Base-by-base conservation (phyloP, 2,888 invertebrate genomes). In the Drosophila nr. perissopoda region DNA sequence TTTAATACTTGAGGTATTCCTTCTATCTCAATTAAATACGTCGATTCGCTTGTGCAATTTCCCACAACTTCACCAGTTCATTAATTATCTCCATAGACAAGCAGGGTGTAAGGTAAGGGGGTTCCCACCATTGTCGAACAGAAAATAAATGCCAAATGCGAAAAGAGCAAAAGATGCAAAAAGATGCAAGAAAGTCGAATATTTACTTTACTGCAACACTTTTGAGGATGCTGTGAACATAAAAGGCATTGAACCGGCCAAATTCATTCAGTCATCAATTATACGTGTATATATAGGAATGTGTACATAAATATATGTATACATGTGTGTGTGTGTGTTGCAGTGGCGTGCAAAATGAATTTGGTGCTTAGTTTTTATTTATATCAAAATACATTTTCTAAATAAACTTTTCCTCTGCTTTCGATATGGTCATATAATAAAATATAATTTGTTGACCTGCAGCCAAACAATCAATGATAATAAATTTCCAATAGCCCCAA, bases 31-130 rank as follows among this genome's bases (percentile, higher is more conserved):
- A 79, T 76, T 82, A 70, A 70, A 61, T 61, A 64, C 40, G 54
- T 57, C 54, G 6, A 58, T 59, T 65, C 21, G 38, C 31, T 56
- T 60, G 29, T 40, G 33, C 61, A 74, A 46, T 63, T 62, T n/a
- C 52, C 53, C 54, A 54, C n/a, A 58, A 40, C 54, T 62, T 63
- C 51, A 61, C 60, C 38, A 72, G 73, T 69, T 85, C 83, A 88
- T 83, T 85, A 88, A 83, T 88, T 83, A 88, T 72, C 33, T 33
- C 13, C 21, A 21, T 56, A 51, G 31, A 38, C n/a, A 25, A 42
- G 40, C 3, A n/a, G 34, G 6, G 1, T 0, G 5, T 10, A 2
- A n/a, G 46, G 5, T 6, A 7, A 25, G 46, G 1, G 34, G 13
- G 11, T n/a, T 18, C 31, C 53, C 53, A 33, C 13, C 10, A 36